Percentiles rank a stretch among this genome's conserved stretches.
Conservation (phyloP, 2,888 invertebrate genomes). For the Acanthoscelides obtectus region DNA sequence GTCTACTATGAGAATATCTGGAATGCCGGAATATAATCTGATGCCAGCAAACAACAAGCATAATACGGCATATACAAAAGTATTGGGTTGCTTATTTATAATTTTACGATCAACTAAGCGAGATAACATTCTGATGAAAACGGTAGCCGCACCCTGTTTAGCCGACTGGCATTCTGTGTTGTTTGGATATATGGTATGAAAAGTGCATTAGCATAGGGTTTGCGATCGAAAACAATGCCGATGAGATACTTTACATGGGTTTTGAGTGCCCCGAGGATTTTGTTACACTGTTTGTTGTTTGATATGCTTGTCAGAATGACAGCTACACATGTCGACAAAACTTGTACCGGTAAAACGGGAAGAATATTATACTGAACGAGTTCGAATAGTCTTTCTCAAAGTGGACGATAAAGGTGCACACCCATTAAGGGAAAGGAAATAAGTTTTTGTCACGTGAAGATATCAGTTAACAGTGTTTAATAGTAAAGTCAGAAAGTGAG, state of each 20-base stretch:
- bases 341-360: too few relatives aligned
- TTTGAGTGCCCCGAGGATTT: background rate
- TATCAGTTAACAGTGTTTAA: too few relatives aligned
- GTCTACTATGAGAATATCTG: background rate
- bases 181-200: background rate
- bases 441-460: too few relatives aligned
- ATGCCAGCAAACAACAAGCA: slow-evolving; percentile 22
- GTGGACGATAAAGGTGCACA: too few relatives aligned
- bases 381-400: too few relatives aligned
- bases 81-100: slow-evolving; percentile 27
- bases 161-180: background rate
- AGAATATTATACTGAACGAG: too few relatives aligned
- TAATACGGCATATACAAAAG: slow-evolving; percentile 25
- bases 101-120: slow-evolving; percentile 23
- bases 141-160: slow-evolving; percentile 15
- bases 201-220: background rate
- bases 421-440: too few relatives aligned
- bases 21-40: slow-evolving; percentile 18
- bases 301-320: background rate
- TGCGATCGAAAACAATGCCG: background rate
- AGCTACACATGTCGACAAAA: background rate
- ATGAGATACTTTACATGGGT: background rate
- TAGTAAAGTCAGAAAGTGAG: too few relatives aligned
- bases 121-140: slow-evolving; percentile 24
- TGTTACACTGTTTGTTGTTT: background rate